Evolutionary conservation across 2,113 vertebrate species (phyloP).

Genomic region (Atherinomorus stipes): DNA sequence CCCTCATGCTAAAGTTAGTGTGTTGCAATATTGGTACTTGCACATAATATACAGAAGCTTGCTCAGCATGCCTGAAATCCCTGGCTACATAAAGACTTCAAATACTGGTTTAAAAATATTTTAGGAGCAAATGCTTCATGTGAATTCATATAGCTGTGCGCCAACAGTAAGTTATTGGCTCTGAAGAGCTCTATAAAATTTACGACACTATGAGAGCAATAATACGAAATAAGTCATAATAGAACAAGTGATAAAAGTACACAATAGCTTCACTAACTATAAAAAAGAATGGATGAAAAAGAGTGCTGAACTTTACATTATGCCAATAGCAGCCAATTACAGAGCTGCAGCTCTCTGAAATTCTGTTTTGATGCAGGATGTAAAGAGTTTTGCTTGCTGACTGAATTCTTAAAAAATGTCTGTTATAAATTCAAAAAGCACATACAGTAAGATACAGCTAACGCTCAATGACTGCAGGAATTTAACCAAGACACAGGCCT

Average conservation of each 20-base stretch:
- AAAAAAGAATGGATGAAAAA: accelerated
- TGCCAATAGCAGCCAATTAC: not conserved
- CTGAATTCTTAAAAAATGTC: not conserved
- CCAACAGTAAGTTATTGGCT: not conserved
- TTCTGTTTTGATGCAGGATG: conserved; percentile 1
- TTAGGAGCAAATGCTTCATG: not conserved
- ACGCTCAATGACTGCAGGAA: conserved; percentile 2
- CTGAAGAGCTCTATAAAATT: too few relatives aligned
- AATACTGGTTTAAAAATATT: conserved; percentile 8
- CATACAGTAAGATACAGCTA: conserved; percentile 4
- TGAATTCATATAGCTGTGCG: not conserved
- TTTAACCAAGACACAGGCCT: conserved; percentile 22
- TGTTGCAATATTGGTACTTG: conserved; percentile 30
- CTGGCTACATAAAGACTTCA: conserved; percentile 2
- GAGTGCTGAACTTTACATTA: not conserved
- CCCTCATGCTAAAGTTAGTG: conserved; percentile 29
- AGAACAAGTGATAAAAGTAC: too few relatives aligned
- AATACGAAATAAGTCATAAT: too few relatives aligned
- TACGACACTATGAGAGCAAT: too few relatives aligned
- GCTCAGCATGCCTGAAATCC: conserved; percentile 26
- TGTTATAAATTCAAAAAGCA: not conserved
- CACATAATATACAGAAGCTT: conserved; percentile 8
- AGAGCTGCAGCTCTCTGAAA: not conserved
- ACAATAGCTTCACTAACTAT: not conserved
- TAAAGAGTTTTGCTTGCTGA: not conserved